Conservation (phyloP, 2,113 vertebrate species). For the Ancistrus triradiatus region DNA sequence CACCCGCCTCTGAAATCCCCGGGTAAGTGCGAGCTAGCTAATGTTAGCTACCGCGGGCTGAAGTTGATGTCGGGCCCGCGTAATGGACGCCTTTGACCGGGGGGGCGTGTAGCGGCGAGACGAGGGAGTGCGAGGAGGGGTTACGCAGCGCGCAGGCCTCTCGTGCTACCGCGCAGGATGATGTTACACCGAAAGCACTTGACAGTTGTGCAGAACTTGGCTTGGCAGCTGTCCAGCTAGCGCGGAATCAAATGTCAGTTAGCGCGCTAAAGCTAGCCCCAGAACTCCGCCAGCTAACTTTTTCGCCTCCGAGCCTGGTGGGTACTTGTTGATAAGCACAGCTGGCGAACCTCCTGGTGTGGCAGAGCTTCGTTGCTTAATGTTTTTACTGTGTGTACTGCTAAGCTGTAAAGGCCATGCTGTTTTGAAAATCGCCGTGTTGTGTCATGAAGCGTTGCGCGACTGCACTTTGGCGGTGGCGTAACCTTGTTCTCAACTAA, state of each 20-base stretch:
- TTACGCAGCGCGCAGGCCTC: slow-evolving; percentile 57
- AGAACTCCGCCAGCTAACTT: slow-evolving; percentile 17
- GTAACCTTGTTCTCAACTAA: neutral
- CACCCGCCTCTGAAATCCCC: slow-evolving; percentile 57
- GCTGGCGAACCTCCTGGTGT: neutral
- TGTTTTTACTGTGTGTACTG: too few relatives aligned
- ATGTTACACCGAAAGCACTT: slow-evolving; percentile 5
- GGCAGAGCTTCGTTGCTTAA: too few relatives aligned
- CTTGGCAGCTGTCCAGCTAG: slow-evolving; percentile 23
- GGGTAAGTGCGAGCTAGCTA: slow-evolving; percentile 67
- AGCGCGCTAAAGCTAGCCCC: slow-evolving; percentile 22
- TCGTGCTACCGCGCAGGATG: slow-evolving; percentile 36
- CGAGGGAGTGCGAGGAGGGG: slow-evolving; percentile 40
- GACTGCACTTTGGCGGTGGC: slow-evolving; percentile 5
- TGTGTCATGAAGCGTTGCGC: slow-evolving; percentile 4
- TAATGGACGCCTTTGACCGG: slow-evolving; percentile 68
- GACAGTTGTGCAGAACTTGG: slow-evolving; percentile 26
- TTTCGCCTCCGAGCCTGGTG: neutral
- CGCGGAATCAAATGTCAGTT: slow-evolving; percentile 40
- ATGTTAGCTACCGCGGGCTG: slow-evolving; percentile 42
- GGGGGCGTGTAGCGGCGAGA: slow-evolving; percentile 63
- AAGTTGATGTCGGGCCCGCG: slow-evolving; percentile 70
- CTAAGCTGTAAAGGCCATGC: slow-evolving; percentile 5
- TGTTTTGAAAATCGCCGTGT: neutral
- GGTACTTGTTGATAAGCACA: neutral